Base-by-base conservation (phyloP, 2,797 vertebrate species). In the Cossypha caffra region DNA sequence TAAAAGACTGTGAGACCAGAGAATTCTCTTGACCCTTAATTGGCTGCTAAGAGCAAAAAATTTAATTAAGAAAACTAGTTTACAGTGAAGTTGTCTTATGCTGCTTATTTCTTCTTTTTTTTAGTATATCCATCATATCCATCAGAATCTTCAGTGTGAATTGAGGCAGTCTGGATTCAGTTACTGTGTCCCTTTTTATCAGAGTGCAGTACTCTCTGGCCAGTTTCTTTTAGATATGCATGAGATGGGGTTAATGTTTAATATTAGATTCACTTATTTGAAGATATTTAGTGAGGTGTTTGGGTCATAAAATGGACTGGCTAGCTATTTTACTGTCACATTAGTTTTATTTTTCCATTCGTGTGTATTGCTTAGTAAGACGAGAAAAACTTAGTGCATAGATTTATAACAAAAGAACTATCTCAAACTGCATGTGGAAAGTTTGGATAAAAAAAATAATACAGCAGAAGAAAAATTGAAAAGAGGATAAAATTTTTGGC, bases 151-250 rank as follows among this genome's bases (percentile, higher is more conserved):
- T 81, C 6, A 35, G 21, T 63, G 31, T n/a, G 15, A 64, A 43
- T 37, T 42, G 11, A 20, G 55, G 8, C 21, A 63, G 35, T 90
- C 10, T 64, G 16, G 7, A 79, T 68, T 88, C 23, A 45, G 12
- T 77, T 73, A 16, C 21, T 8, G 4, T 78, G 74, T 29, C 13
- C 9, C 4, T 74, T 80, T 84, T 38, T 33, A 19, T 80, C 54
- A 29, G 33, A 48, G 25, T 1, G 0, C 18, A 40, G 1, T 67
- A 50, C 5, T 67, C 3, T 55, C 16, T 67, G 45, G 15, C 9
- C 7, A 29, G 11, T 6, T 82, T 63, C 10, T 75, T 71, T 47
- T 23, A 54, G 25, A 16, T 48, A 10, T 5, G 12, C 18, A 38
- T 0, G 1, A 78, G 10, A 8, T 42, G 23, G 15, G 4, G n/a